These are phyloP conservation scores for Strix occidentalis DNA, from an alignment of 2,797 vertebrate genomes.

Conservation along the genomic window DNA sequence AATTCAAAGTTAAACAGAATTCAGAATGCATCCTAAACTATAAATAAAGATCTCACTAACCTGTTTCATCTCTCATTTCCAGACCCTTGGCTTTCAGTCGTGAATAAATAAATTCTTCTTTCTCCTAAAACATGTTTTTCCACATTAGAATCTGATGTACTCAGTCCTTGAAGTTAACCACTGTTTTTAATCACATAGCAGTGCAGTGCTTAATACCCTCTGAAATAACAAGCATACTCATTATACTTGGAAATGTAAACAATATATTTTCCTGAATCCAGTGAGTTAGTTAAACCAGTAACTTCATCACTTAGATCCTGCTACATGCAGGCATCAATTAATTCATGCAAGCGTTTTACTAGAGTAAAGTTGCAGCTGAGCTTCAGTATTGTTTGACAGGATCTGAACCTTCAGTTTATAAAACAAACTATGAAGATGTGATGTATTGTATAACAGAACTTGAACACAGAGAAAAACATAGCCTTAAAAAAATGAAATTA, in stretches of 20 bases:
- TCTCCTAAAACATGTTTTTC: slow-evolving; percentile 82
- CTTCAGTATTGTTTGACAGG: background rate
- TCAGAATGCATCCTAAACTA: background rate
- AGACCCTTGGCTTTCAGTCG: slow-evolving; percentile 82
- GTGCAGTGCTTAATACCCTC: background rate
- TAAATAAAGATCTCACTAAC: slow-evolving; percentile 75
- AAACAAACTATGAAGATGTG: background rate
- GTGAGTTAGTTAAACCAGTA: background rate
- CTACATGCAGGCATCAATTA: background rate
- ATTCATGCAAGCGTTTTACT: background rate
- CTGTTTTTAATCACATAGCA: background rate
- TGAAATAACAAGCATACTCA: background rate
- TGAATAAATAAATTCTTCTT: slow-evolving; percentile 84
- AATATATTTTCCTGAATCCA: background rate
- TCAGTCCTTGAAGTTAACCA: background rate
- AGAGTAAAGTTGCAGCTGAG: background rate
- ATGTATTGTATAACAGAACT: background rate
- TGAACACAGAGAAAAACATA: background rate
- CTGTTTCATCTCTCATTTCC: slow-evolving; percentile 77
- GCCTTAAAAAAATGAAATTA: background rate
- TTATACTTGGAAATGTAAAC: background rate
- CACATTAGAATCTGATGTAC: background rate
- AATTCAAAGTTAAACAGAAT: background rate
- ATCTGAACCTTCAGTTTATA: background rate
- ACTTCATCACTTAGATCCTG: background rate